Evolutionary conservation across 2,888 invertebrate species (phyloP).

Genomic region (Blera fallax): DNA sequence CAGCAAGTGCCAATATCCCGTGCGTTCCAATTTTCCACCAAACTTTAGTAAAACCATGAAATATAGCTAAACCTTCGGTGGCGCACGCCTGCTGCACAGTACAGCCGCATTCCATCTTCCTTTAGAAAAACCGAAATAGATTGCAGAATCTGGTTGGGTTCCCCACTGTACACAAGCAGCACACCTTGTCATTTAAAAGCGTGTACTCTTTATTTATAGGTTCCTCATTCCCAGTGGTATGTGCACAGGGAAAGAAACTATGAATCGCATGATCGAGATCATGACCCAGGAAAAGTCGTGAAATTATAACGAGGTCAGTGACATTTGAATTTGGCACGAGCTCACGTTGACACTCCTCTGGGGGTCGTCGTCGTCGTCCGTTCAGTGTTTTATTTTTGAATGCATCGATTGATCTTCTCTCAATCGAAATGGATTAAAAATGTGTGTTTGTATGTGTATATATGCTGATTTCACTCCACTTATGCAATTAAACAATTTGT

Average conservation of each 20-base stretch:
- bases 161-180: slow-evolving; percentile 12
- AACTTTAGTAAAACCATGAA: slow-evolving; percentile 45
- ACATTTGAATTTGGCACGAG: slow-evolving; percentile 71
- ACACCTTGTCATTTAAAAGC: slow-evolving; percentile 64
- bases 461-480: slow-evolving; percentile 4
- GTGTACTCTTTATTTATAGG: slow-evolving; percentile 64
- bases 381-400: neutral
- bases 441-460: neutral
- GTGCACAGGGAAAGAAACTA: slow-evolving; percentile 31
- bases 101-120: slow-evolving; percentile 66
- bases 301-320: slow-evolving; percentile 76
- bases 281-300: slow-evolving; percentile 81
- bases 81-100: slow-evolving; percentile 48
- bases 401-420: slow-evolving; percentile 39
- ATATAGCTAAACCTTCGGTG: slow-evolving; percentile 32
- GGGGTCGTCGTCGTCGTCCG: slow-evolving; percentile 23
- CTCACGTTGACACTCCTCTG: slow-evolving; percentile 60
- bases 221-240: slow-evolving; percentile 43
- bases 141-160: slow-evolving; percentile 37
- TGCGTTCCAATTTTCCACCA: slow-evolving; percentile 34
- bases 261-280: slow-evolving; percentile 76
- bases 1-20: neutral
- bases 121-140: slow-evolving; percentile 47
- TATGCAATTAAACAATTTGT: slow-evolving; percentile 56
- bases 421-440: slow-evolving; percentile 19